phyloP scores from a whole-genome alignment of 2,888 invertebrate species.

The Thymelicus acteon region DNA sequence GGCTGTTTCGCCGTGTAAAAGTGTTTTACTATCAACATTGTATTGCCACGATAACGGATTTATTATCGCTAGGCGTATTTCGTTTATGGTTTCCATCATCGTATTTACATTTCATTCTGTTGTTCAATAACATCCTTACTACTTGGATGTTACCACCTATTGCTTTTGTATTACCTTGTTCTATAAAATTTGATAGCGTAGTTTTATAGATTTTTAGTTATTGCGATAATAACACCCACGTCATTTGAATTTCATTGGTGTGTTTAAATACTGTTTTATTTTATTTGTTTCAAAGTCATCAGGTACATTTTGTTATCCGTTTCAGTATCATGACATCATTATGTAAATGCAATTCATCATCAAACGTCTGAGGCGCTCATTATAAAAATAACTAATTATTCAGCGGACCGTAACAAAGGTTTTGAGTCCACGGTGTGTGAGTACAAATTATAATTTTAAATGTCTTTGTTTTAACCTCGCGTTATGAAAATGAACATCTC shows the following conservation, averaged over 20 bases:
- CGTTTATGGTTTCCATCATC: constrained; percentile 39
- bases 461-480: constrained; percentile 55
- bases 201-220: not conserved
- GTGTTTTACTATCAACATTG: constrained; percentile 41
- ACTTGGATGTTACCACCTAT: constrained; percentile 2
- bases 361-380: constrained; percentile 36
- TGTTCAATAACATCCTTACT: constrained; percentile 16
- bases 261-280: not conserved
- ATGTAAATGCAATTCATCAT: constrained; percentile 35
- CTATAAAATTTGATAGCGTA: constrained; percentile 12
- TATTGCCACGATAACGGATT: constrained; percentile 44
- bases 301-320: constrained; percentile 1
- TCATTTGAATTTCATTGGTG: not conserved
- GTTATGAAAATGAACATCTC: constrained; percentile 56
- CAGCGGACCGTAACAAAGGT: constrained; percentile 41
- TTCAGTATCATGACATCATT: constrained; percentile 9
- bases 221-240: not conserved
- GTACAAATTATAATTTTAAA: constrained; percentile 61
- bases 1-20: constrained; percentile 41
- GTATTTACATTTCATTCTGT: constrained; percentile 28
- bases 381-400: constrained; percentile 42
- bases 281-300: not conserved
- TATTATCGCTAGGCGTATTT: constrained; percentile 38
- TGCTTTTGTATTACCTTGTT: constrained; percentile 19
- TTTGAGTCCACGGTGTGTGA: constrained; percentile 42